These are phyloP conservation scores for Phrynocephalus versicolor DNA, from an alignment of 2,113 vertebrate genomes.

Conservation along the genomic window DNA sequence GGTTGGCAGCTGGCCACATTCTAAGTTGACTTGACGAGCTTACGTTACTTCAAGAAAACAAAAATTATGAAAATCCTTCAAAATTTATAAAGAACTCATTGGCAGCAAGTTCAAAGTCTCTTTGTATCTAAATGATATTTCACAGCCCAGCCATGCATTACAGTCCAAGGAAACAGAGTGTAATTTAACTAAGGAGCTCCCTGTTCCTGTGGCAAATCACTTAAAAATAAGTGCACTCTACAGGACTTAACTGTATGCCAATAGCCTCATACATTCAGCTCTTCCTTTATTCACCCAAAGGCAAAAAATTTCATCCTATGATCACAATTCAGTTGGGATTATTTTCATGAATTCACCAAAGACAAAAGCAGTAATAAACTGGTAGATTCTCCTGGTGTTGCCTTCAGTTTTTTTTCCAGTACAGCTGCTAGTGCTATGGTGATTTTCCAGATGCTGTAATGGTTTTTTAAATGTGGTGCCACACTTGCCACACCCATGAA, in stretches of 20 bases:
- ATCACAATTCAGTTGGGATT: fast-evolving
- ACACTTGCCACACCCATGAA: not conserved
- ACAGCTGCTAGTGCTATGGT: fast-evolving
- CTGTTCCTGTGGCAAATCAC: not conserved
- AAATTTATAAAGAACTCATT: not conserved
- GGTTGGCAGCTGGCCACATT: no score
- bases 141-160: no score
- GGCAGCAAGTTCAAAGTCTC: not conserved
- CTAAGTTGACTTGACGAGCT: no score
- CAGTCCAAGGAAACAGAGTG: not conserved
- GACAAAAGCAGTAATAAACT: not conserved
- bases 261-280: not conserved
- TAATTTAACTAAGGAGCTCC: no score
- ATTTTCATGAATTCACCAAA: not conserved
- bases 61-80: not conserved
- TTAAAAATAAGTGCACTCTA: not conserved
- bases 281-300: not conserved
- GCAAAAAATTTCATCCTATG: not conserved
- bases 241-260: not conserved
- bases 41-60: not conserved
- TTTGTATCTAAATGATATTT: no score
- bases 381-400: not conserved
- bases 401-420: not conserved
- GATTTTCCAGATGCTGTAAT: not conserved
- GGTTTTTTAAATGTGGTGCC: not conserved